Conservation (phyloP, 2,797 vertebrate species). For the Bovichtus diacanthus region DNA sequence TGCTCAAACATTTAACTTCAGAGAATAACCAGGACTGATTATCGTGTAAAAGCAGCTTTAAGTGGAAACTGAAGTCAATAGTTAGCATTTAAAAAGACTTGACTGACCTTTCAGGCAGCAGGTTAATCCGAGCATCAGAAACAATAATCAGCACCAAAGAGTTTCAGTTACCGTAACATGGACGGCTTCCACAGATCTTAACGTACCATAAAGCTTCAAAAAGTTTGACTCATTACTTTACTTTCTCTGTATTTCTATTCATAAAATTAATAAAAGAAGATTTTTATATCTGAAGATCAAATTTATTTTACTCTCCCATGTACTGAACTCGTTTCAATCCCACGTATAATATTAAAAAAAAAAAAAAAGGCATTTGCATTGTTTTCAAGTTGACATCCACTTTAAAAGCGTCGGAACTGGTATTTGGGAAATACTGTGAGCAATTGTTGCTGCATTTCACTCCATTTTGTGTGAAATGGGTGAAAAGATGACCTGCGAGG, state of each 20-base stretch:
- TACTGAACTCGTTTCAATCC: neutral
- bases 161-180: slow-evolving; percentile 12
- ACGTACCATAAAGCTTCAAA: slow-evolving; percentile 23
- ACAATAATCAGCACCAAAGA: slow-evolving; percentile 43
- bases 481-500: neutral
- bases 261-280: slow-evolving; percentile 6
- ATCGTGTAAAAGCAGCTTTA: neutral
- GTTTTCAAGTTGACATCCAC: neutral
- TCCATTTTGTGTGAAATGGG: neutral
- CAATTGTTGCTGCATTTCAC: neutral
- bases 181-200: slow-evolving; percentile 6
- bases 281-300: neutral
- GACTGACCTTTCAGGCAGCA: slow-evolving; percentile 2
- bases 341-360: neutral
- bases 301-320: neutral
- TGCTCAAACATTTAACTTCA: neutral
- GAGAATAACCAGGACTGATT: neutral
- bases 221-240: neutral
- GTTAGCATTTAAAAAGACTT: slow-evolving; percentile 17
- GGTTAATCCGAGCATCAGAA: slow-evolving; percentile 10
- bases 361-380: neutral
- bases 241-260: neutral
- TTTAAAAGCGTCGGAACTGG: neutral
- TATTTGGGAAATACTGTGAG: neutral
- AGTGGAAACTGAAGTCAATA: slow-evolving; percentile 2